A percentile compares a stretch with the other conserved stretches of the same genome.
Evolutionary conservation across 2,113 vertebrate species (phyloP).

Genomic region (Pachypanchax playfairii): DNA sequence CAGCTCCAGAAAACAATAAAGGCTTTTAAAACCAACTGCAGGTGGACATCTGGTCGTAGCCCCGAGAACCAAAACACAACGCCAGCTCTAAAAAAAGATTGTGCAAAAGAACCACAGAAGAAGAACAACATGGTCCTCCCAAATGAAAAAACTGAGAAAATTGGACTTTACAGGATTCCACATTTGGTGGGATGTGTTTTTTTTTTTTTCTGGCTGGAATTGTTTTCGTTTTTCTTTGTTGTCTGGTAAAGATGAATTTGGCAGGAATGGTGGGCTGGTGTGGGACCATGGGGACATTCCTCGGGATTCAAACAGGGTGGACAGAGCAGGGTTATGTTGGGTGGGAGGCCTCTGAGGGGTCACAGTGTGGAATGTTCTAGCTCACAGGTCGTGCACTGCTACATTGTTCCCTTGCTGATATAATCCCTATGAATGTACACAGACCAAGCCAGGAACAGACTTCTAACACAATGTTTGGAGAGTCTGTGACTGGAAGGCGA

Average conservation of each 20-base stretch:
- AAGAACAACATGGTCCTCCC: constrained; percentile 62
- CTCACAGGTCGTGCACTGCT: constrained; percentile 67
- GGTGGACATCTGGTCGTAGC: constrained; percentile 16
- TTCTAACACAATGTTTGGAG: constrained; percentile 47
- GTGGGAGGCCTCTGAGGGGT: constrained; percentile 59
- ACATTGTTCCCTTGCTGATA: constrained; percentile 56
- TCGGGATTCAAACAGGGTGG: constrained; percentile 44
- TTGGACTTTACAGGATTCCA: constrained; percentile 46
- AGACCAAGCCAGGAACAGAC: constrained; percentile 67
- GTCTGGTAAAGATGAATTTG: constrained; percentile 25
- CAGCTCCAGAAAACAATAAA: constrained; percentile 27
- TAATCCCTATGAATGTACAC: constrained; percentile 71
- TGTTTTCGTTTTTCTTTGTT: neutral
- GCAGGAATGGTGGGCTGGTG: constrained; percentile 21
- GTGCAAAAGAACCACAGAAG: constrained; percentile 30
- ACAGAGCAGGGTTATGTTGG: constrained; percentile 37
- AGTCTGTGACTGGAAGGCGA: constrained; percentile 14
- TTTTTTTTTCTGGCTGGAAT: constrained; percentile 27
- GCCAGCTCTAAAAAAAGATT: constrained; percentile 9
- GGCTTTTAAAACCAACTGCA: constrained; percentile 40
- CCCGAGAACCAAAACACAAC: constrained; percentile 41
- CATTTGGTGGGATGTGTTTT: constrained; percentile 36
- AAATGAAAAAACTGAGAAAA: constrained; percentile 44
- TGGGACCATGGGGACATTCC: constrained; percentile 67
- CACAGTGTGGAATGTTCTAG: constrained; percentile 77